Percentiles rank a stretch among this genome's conserved stretches.
Conservation (phyloP, 2,888 invertebrate genomes). For the Sminthurinus aureus region DNA sequence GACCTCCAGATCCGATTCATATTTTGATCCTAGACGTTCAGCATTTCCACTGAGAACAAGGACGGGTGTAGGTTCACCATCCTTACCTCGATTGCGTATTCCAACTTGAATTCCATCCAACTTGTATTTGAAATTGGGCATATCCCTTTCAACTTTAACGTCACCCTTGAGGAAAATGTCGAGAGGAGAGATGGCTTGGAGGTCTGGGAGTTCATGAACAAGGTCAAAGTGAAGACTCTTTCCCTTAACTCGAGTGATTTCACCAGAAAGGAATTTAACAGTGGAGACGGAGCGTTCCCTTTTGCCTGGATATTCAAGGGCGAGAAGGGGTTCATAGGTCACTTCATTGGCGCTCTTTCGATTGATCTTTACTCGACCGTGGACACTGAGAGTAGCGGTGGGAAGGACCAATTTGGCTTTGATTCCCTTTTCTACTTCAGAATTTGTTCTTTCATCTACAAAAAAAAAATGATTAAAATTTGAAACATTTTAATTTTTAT, state of each 20-base stretch:
- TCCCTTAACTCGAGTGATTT: conserved; percentile 6
- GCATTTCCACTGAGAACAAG: conserved; percentile 10
- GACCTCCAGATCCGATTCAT: conserved; percentile 12
- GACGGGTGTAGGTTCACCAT: conserved; percentile 27
- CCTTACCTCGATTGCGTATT: conserved; percentile 10
- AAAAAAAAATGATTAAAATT: background rate
- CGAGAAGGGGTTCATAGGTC: conserved; percentile 28
- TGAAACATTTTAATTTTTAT: background rate
- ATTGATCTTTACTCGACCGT: conserved; percentile 16
- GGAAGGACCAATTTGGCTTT: conserved; percentile 23
- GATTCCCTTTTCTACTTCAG: conserved; percentile 22
- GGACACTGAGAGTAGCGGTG: background rate
- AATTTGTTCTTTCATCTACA: conserved; percentile 34
- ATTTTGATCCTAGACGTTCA: background rate
- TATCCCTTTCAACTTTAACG: background rate
- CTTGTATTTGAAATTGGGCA: conserved; percentile 6
- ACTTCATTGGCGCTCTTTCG: background rate
- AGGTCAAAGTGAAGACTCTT: conserved; percentile 19
- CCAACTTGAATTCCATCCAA: conserved; percentile 23
- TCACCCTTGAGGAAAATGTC: conserved; percentile 28
- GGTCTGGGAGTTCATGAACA: conserved; percentile 24
- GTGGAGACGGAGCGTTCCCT: background rate
- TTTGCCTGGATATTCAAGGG: conserved; percentile 28
- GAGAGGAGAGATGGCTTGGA: conserved; percentile 3
- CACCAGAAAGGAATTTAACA: conserved; percentile 19